phyloP scores from a whole-genome alignment of 2,113 vertebrate species.

The Noturus placidus region DNA sequence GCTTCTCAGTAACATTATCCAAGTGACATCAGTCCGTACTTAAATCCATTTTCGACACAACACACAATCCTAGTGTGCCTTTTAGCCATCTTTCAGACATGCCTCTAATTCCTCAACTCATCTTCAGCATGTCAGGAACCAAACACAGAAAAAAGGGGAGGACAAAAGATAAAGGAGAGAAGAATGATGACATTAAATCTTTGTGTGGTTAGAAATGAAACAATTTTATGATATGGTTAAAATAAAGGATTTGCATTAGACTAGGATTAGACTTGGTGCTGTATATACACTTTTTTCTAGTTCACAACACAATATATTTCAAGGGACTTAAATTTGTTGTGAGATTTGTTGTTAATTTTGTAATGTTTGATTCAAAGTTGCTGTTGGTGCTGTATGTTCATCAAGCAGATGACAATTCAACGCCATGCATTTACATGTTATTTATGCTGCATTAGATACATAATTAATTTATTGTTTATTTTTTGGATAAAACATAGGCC shows the following conservation, averaged over 20 bases:
- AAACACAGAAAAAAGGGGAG: conserved; percentile 8
- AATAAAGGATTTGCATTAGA: conserved; percentile 24
- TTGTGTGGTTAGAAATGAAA: conserved; percentile 37
- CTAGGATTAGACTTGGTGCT: not conserved
- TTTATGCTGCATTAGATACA: not conserved
- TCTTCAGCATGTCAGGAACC: conserved; percentile 17
- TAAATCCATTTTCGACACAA: conserved; percentile 60
- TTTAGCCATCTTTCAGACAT: conserved; percentile 60
- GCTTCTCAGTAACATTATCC: conserved; percentile 61
- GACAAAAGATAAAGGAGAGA: conserved; percentile 32
- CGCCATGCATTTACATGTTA: not conserved
- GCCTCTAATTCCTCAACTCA: conserved; percentile 35
- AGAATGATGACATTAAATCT: conserved; percentile 36
- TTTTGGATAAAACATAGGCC: not conserved
- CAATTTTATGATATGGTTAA: conserved; percentile 7
- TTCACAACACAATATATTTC: not conserved
- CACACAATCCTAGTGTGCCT: conserved; percentile 47
- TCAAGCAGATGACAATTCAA: not conserved
- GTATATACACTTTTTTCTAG: not conserved
- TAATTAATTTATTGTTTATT: not conserved
- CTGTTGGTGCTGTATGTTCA: not conserved
- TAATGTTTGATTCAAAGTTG: not conserved
- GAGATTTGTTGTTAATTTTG: not conserved
- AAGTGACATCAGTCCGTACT: conserved; percentile 67
- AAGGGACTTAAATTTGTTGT: not conserved